A percentile compares a stretch with the other conserved stretches of the same genome.
phyloP scores from a whole-genome alignment of 2,888 invertebrate species.

The Pristionchus fissidentatus region DNA sequence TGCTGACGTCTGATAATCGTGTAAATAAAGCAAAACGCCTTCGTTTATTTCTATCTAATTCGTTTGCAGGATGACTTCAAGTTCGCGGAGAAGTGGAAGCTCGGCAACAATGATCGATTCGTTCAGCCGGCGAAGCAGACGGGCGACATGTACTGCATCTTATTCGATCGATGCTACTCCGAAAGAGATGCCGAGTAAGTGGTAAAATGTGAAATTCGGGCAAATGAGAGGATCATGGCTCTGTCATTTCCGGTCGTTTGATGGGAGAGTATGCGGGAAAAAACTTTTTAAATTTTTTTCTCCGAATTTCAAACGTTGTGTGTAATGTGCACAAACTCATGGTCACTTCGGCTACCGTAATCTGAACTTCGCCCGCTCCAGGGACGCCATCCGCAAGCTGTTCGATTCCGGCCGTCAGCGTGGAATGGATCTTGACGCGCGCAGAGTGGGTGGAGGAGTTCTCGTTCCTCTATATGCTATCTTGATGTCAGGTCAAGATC shows the following conservation, averaged over 20 bases:
- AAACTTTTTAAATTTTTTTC: neutral
- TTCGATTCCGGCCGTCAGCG: neutral
- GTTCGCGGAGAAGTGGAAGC: constrained; percentile 44
- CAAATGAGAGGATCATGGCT: no score
- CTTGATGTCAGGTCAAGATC: neutral
- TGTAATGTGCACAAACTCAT: neutral
- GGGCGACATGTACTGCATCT: constrained; percentile 9
- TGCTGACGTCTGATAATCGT: neutral
- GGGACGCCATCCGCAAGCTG: constrained; percentile 10
- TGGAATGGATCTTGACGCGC: constrained; percentile 13
- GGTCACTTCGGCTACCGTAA: neutral
- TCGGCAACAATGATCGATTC: constrained; percentile 29
- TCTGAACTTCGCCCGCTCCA: no score
- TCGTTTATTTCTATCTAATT: neutral
- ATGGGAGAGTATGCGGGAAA: neutral
- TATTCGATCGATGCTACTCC: constrained; percentile 44
- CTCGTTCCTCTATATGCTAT: neutral
- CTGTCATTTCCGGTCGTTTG: no score
- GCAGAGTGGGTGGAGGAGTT: neutral
- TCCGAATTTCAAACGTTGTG: neutral
- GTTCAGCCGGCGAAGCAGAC: constrained; percentile 10
- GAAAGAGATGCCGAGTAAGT: constrained; percentile 43
- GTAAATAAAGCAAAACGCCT: neutral
- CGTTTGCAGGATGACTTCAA: constrained; percentile 26
- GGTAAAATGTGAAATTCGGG: no score